Base-by-base conservation (phyloP, 2,888 invertebrate genomes). In the Dryadula phaetusa region DNA sequence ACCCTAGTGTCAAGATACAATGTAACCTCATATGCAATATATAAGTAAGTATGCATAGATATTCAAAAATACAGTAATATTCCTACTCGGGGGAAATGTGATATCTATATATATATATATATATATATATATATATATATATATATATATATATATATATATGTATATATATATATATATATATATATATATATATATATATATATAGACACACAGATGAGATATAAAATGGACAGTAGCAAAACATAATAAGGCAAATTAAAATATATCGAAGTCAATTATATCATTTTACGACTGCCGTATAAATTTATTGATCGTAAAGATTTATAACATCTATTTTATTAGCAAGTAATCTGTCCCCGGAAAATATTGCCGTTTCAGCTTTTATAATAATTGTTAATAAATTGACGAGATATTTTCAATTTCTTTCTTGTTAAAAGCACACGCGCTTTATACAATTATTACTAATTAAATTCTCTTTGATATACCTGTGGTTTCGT, bases 281-380 rank as follows among this genome's bases (percentile, higher is more conserved):
- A 53, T 53, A 56, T 8, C 16, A 12, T 54, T 66, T 47, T 66
- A 69, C 63, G 53, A 25, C 53, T 42, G 44, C 49, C 64, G 42
- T 70, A 67, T 58, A 67, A 70, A 64, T 64, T 68, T 64, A 68
- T 64, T 14, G 70, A 58, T 53, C 44, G 32, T 70, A 64, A 66
- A 66, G 18, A 62, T 58, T 53, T 58, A 56, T 42, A 56, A 58
- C 37, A 49, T 18, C 40, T 58, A 49, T 64, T 58, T 64, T 58
- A 58, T 58, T 58, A 32, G 28, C 28, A 60, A 60, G 44, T 44
- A 46, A 60, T 60, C 42, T 60, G 44, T 60, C 60, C 32, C 44
- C 32, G 28, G 20, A 46, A 60, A 60, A 60, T 44, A 44, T 32
- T 32, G 32, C 14, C 44, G 42, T 18, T 28, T 60, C 28, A 20